A percentile compares a stretch with the other conserved stretches of the same genome.
Conservation (phyloP, 2,888 invertebrate genomes). For the Fabriciana adippe region DNA sequence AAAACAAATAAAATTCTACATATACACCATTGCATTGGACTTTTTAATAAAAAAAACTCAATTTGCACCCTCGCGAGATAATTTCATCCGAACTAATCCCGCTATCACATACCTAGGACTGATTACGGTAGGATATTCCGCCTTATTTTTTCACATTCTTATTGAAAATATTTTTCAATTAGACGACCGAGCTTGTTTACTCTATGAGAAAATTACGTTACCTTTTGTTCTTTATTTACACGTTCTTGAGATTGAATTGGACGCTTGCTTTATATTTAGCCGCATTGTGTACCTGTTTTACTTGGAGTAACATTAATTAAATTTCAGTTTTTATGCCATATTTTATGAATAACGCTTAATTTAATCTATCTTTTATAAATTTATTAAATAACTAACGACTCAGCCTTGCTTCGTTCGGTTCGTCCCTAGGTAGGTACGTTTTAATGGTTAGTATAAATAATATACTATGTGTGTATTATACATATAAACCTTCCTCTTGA, state of each 20-base stretch:
- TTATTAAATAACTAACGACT: no score
- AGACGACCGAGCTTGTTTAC: conserved; percentile 21
- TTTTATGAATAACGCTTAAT: no score
- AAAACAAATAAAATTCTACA: background rate
- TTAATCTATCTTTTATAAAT: no score
- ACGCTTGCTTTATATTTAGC: conserved; percentile 18
- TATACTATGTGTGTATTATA: no score
- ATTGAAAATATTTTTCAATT: conserved; percentile 41
- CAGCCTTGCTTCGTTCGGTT: no score
- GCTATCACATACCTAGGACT: conserved; percentile 43
- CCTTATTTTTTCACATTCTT: conserved; percentile 31
- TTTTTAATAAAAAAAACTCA: conserved; percentile 39
- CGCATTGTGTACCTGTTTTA: conserved; percentile 12
- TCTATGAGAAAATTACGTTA: conserved; percentile 19
- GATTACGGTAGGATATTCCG: conserved; percentile 40
- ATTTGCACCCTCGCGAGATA: conserved; percentile 41
- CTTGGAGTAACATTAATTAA: conserved; percentile 14
- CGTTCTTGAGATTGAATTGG: conserved; percentile 20
- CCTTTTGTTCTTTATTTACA: conserved; percentile 21
- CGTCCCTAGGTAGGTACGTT: no score
- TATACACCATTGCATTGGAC: conserved; percentile 1
- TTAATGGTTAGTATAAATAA: no score
- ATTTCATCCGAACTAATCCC: conserved; percentile 43
- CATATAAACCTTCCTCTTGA: no score
- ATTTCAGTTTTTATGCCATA: background rate